Evolutionary conservation across 2,888 invertebrate genomes (phyloP).

Genomic region (Cheilosia pagana): DNA sequence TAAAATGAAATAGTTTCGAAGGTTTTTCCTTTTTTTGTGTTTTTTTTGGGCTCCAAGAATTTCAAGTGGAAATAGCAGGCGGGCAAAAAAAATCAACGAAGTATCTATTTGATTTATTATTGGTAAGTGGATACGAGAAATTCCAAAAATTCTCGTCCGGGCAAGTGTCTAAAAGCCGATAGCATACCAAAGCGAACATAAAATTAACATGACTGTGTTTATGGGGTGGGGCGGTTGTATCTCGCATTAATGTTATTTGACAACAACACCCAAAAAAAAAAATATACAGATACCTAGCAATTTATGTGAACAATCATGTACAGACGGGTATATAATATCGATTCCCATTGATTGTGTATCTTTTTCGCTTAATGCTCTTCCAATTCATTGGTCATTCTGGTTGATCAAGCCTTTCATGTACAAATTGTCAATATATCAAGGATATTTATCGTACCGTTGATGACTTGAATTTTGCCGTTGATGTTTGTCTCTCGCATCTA

Average conservation of each 20-base stretch:
- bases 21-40: conserved; percentile 26
- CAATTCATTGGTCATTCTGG: conserved; percentile 61
- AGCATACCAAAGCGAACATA: conserved; percentile 28
- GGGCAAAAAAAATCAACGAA: conserved; percentile 3
- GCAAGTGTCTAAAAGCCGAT: conserved; percentile 37
- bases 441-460: conserved; percentile 26
- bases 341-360: conserved; percentile 55
- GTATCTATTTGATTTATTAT: conserved; percentile 69
- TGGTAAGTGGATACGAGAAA: conserved; percentile 55
- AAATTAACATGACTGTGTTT: conserved; percentile 44
- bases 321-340: conserved; percentile 16
- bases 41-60: conserved; percentile 46
- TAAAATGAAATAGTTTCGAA: conserved; percentile 57
- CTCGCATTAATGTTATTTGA: conserved; percentile 56
- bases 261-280: not conserved
- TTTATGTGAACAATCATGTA: not conserved
- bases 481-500: conserved; percentile 8
- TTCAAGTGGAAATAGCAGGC: conserved; percentile 44
- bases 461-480: not conserved
- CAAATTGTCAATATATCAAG: not conserved
- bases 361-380: conserved; percentile 28
- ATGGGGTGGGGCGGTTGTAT: conserved; percentile 47
- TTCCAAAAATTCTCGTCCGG: conserved; percentile 37
- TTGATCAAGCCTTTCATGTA: conserved; percentile 35
- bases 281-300: not conserved